These are phyloP conservation scores for Enteromius viviparus DNA, from an alignment of 2,797 vertebrate species.

Conservation along the genomic window DNA sequence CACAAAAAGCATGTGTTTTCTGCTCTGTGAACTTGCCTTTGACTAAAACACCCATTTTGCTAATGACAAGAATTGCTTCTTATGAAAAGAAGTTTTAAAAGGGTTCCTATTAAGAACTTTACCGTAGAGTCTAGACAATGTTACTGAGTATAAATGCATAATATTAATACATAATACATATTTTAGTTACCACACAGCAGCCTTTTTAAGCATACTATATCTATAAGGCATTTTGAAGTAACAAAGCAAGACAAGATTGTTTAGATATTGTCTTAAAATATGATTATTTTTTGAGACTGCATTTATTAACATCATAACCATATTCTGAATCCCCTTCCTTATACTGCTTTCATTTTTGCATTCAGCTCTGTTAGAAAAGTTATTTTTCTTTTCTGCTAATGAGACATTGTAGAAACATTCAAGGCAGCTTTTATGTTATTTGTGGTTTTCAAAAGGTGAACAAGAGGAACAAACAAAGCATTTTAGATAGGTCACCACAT, in stretches of 20 bases:
- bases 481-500: constrained; percentile 67
- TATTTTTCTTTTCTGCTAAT: constrained; percentile 79
- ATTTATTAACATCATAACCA: constrained; percentile 58
- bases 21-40: constrained; percentile 50
- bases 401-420: constrained; percentile 71
- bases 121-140: background rate
- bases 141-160: constrained; percentile 23
- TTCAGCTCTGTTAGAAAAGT: constrained; percentile 75
- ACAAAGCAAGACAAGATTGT: background rate
- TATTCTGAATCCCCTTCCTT: constrained; percentile 59
- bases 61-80: constrained; percentile 22
- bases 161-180: constrained; percentile 24
- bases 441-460: constrained; percentile 72
- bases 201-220: background rate
- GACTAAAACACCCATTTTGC: constrained; percentile 16
- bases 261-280: constrained; percentile 11
- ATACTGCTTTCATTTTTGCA: constrained; percentile 73
- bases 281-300: background rate
- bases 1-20: constrained; percentile 19
- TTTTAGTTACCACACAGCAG: constrained; percentile 1
- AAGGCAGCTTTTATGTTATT: constrained; percentile 68
- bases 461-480: constrained; percentile 61
- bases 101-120: constrained; percentile 8
- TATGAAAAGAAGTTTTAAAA: constrained; percentile 39
- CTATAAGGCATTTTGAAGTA: background rate